Evolutionary conservation across 2,888 invertebrate genomes (phyloP), one percentile per base, ranked within the genome.

Genomic region (Heliothis peltigera): DNA sequence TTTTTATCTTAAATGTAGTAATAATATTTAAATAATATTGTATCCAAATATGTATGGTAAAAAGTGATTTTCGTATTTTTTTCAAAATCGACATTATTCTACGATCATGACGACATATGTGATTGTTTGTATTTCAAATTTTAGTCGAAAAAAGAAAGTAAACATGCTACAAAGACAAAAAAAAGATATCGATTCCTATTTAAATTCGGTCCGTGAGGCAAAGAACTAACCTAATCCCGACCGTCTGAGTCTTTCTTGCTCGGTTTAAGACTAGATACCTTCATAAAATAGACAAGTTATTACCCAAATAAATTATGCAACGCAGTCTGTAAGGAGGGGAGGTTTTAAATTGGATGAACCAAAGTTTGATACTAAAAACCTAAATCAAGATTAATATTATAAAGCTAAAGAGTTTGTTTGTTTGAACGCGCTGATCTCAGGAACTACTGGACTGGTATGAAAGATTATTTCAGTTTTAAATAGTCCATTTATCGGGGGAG

Each of bases 221-320:
- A 35, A 15, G 15, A 35, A 35, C 4, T 15, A 35, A 12, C 35
- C 35, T 35, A 35, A 35, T 35, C 35, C 35, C 35, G 35, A 35
- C 12, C 12, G 35, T 35, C 35, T 35, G 35, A 57, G 46, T 61
- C 19, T 32, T 35, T 18, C 51, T 51, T 35, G 35, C 35, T 35
- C 35, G 8, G 35, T 35, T 35, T 35, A 35, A 35, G 35, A 5
- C 35, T 15, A 35, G 35, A 15, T 15, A 12, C 35, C 35, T 35
- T 35, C 35, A 35, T 35, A 35, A 35, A 35, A 35, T 35, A 35
- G 35, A 35, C 35, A 35, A 35, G 35, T 15, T 35, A 35, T 35
- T 35, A 15, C 35, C 35, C 35, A 35, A 35, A 12, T 35, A 35
- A 35, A 35, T 35, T 35, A 35, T 35, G 35, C 35, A 35, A 35